Evolutionary conservation across 2,888 invertebrate genomes (phyloP).

Genomic region (Belgica antarctica): DNA sequence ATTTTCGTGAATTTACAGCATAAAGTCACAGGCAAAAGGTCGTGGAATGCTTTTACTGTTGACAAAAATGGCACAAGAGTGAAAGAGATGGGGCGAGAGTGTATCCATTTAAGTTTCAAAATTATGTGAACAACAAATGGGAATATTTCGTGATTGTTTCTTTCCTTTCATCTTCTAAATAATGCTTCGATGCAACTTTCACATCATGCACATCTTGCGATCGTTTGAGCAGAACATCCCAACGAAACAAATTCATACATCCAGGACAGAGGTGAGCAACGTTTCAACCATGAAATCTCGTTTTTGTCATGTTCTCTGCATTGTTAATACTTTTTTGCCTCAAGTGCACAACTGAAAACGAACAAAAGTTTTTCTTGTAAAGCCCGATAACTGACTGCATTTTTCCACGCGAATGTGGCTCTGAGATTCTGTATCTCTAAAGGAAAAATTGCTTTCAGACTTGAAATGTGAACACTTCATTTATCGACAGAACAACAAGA

Average conservation of each 20-base stretch:
- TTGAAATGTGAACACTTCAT: too few relatives aligned
- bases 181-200: not conserved
- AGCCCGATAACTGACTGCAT: not conserved
- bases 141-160: conserved; percentile 23
- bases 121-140: conserved; percentile 8
- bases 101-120: conserved; percentile 26
- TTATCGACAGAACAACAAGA: too few relatives aligned
- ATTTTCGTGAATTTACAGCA: not conserved
- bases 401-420: not conserved
- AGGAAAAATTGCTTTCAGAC: too few relatives aligned
- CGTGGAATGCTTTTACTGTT: conserved; percentile 2
- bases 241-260: conserved; percentile 43
- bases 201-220: not conserved
- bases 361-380: too few relatives aligned
- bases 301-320: too few relatives aligned
- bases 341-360: too few relatives aligned
- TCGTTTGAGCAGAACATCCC: conserved; percentile 34
- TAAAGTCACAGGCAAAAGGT: not conserved
- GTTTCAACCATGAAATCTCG: too few relatives aligned
- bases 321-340: too few relatives aligned
- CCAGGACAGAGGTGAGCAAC: conserved; percentile 39
- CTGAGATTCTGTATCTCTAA: too few relatives aligned
- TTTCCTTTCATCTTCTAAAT: not conserved
- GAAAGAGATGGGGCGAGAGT: not conserved
- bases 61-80: not conserved